Percentiles rank a stretch among this genome's conserved stretches.
Evolutionary conservation across 2,797 vertebrate genomes (phyloP).

Genomic region (Onychomys torridus): DNA sequence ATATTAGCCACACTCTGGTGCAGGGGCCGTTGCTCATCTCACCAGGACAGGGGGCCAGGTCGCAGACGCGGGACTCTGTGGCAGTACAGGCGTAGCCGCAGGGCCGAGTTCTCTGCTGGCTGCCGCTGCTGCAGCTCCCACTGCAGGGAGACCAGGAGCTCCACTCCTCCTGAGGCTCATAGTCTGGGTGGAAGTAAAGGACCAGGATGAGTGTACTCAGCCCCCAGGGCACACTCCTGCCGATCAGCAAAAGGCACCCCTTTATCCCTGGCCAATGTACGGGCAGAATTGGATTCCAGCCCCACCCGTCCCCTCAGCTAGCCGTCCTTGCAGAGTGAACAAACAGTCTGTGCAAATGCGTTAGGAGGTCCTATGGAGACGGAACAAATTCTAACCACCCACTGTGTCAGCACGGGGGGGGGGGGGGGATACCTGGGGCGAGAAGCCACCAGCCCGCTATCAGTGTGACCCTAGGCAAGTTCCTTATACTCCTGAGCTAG

Average conservation of each 20-base stretch:
- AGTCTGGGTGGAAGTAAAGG: slow-evolving; percentile 86
- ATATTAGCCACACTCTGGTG: background rate
- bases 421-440: background rate
- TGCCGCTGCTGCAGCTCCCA: slow-evolving; percentile 91
- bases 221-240: background rate
- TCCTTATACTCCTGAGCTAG: background rate
- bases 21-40: slow-evolving; percentile 55
- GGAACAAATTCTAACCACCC: background rate
- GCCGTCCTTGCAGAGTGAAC: background rate
- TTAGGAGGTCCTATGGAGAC: background rate
- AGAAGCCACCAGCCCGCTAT: background rate
- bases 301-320: background rate
- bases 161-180: slow-evolving; percentile 93
- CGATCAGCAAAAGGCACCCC: background rate
- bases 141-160: slow-evolving; percentile 94
- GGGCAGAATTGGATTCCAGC: background rate
- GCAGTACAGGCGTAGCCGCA: slow-evolving; percentile 94
- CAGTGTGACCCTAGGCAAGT: background rate
- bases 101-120: slow-evolving; percentile 92
- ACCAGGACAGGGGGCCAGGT: slow-evolving; percentile 92
- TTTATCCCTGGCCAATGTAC: rapidly evolving
- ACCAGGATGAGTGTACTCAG: background rate
- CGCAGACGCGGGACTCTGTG: slow-evolving; percentile 92
- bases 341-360: background rate
- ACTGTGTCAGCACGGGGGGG: background rate